Percentiles rank a stretch among this genome's conserved stretches.
Evolutionary conservation across 2,113 vertebrate genomes (phyloP).

Genomic region (Ophthalmolycus amberensis): DNA sequence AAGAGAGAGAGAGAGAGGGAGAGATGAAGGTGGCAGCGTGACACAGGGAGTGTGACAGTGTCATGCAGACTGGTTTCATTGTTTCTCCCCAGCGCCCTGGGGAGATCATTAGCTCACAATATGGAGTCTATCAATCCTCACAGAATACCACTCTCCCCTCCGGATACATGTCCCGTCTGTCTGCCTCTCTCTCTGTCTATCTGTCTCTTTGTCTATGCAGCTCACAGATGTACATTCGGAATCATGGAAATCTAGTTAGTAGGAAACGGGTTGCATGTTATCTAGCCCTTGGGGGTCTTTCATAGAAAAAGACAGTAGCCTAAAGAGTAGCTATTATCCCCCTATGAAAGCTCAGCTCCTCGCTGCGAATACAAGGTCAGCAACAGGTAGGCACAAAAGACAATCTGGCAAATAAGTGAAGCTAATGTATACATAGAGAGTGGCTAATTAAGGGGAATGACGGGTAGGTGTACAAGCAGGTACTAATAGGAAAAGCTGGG

Average conservation of each 20-base stretch:
- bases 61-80: constrained; percentile 78
- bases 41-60: constrained; percentile 75
- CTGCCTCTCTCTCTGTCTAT: constrained; percentile 47
- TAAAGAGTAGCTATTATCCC: constrained; percentile 48
- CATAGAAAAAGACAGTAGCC: constrained; percentile 28
- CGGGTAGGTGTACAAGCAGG: background rate
- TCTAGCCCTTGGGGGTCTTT: constrained; percentile 35
- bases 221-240: constrained; percentile 46
- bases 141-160: constrained; percentile 76
- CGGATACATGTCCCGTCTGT: constrained; percentile 72
- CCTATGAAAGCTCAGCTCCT: constrained; percentile 19
- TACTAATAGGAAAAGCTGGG: background rate
- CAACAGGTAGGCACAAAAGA: constrained; percentile 16
- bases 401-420: background rate
- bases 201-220: constrained; percentile 62
- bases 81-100: constrained; percentile 73
- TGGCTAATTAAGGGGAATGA: background rate
- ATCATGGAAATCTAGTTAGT: constrained; percentile 59
- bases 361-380: background rate
- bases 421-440: no score
- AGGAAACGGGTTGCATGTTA: constrained; percentile 19
- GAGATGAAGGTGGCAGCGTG: constrained; percentile 71
- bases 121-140: constrained; percentile 82
- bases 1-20: constrained; percentile 31
- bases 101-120: constrained; percentile 84